phyloP scores from a whole-genome alignment of 2,888 invertebrate genomes.

The Agapetus fuscipes region DNA sequence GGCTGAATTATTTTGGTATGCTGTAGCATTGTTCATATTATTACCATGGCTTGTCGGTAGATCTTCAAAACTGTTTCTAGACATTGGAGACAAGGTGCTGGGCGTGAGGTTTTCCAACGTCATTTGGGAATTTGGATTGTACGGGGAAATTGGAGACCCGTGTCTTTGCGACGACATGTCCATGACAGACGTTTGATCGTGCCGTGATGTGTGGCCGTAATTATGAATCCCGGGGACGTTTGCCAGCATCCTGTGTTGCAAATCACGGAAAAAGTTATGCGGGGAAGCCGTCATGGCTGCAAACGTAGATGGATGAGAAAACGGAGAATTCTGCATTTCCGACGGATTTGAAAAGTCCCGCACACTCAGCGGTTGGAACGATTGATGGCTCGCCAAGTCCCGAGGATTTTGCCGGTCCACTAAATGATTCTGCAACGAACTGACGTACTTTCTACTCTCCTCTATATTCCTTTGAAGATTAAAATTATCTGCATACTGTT shows the following conservation, averaged over 20 bases:
- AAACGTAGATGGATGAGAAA: conserved; percentile 11
- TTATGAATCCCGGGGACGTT: conserved; percentile 4
- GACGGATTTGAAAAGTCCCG: conserved; percentile 12
- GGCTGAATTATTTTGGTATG: background rate
- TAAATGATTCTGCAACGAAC: background rate
- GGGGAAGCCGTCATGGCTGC: conserved; percentile 9
- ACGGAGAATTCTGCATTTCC: conserved; percentile 4
- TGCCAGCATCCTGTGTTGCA: conserved; percentile 15
- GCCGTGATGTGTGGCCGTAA: conserved; percentile 3
- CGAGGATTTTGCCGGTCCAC: background rate
- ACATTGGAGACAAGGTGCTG: conserved; percentile 8
- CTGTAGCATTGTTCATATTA: background rate
- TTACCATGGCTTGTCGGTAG: conserved; percentile 1
- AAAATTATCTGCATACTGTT: no score
- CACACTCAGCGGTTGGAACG: conserved; percentile 4
- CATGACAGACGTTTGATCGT: conserved; percentile 7
- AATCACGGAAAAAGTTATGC: conserved; percentile 12
- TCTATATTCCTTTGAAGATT: conserved; percentile 2
- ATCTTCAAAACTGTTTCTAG: conserved; percentile 14
- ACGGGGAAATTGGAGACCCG: conserved; percentile 10
- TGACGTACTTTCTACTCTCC: conserved; percentile 7
- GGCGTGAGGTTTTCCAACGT: conserved; percentile 2
- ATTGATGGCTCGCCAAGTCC: conserved; percentile 4
- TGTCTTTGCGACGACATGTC: no score
- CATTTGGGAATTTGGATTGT: conserved; percentile 10